Conservation (phyloP, 2,888 invertebrate genomes). For the Neria commutata region DNA sequence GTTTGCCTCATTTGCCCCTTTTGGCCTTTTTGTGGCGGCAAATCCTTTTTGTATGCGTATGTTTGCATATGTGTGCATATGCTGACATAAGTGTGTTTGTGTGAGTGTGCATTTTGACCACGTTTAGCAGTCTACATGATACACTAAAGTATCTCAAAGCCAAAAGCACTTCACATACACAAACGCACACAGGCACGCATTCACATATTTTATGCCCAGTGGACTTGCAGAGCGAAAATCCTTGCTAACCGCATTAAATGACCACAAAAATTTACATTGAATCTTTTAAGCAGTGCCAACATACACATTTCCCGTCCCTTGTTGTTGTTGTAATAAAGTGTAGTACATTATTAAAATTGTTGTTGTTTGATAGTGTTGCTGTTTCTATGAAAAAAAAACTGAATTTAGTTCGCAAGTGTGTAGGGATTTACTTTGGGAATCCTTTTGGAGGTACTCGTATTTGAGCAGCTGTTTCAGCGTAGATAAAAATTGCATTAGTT, state of each 20-base stretch:
- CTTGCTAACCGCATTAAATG: conserved; percentile 37
- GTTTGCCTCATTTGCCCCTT: too few species aligned
- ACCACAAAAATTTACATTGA: conserved; percentile 41
- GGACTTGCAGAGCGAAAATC: conserved; percentile 8
- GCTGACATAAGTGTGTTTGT: not conserved
- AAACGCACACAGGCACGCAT: not conserved
- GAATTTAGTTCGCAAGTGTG: too few species aligned
- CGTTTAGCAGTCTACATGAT: not conserved
- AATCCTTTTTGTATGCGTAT: too few species aligned
- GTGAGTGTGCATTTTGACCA: too few species aligned
- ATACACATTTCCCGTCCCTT: too few species aligned
- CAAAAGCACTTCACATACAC: not conserved
- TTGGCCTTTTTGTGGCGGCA: too few species aligned
- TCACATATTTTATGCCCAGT: not conserved
- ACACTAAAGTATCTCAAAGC: not conserved
- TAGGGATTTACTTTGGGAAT: not conserved
- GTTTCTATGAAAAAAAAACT: too few species aligned
- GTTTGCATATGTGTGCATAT: too few species aligned
- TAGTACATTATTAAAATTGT: not conserved
- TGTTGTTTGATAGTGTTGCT: not conserved
- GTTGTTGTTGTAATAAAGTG: not conserved
- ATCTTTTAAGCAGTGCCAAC: conserved; percentile 5
- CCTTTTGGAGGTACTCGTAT: too few species aligned
- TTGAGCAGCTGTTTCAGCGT: too few species aligned
- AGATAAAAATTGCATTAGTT: too few species aligned